These are phyloP conservation scores for Riparia riparia DNA, from an alignment of 2,113 vertebrate genomes.

Conservation along the genomic window DNA sequence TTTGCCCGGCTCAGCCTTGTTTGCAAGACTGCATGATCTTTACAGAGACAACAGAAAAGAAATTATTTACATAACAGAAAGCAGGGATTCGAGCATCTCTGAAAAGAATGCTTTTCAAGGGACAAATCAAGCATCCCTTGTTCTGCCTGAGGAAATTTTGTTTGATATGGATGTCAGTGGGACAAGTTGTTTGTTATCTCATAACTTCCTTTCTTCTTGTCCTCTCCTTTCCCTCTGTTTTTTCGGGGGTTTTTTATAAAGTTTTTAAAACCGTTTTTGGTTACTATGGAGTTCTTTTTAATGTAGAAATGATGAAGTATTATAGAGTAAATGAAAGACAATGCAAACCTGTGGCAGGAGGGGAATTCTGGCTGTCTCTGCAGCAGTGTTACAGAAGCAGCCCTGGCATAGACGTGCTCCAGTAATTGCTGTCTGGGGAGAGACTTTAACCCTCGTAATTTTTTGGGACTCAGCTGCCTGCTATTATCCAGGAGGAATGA, in stretches of 20 bases:
- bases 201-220: not conserved
- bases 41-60: slow-evolving; percentile 2
- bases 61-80: slow-evolving; percentile 13
- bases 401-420: not conserved
- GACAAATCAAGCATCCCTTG: not conserved
- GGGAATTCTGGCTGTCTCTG: not conserved
- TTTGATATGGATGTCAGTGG: not conserved
- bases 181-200: not conserved
- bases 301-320: not conserved
- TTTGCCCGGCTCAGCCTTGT: not conserved
- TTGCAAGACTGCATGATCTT: not conserved
- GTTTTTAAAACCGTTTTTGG: not conserved
- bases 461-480: not conserved
- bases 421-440: not conserved
- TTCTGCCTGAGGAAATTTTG: not conserved
- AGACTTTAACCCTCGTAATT: not conserved
- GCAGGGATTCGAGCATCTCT: not conserved
- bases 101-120: not conserved
- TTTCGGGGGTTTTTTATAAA: not conserved
- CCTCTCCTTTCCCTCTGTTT: not conserved
- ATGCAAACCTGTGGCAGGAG: not conserved
- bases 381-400: not conserved
- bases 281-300: not conserved
- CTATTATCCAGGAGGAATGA: not conserved
- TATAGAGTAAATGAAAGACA: not conserved